Conservation (phyloP, 53 echinoderm and acorn worm genomes). For the Hippasteria phrygiana region DNA sequence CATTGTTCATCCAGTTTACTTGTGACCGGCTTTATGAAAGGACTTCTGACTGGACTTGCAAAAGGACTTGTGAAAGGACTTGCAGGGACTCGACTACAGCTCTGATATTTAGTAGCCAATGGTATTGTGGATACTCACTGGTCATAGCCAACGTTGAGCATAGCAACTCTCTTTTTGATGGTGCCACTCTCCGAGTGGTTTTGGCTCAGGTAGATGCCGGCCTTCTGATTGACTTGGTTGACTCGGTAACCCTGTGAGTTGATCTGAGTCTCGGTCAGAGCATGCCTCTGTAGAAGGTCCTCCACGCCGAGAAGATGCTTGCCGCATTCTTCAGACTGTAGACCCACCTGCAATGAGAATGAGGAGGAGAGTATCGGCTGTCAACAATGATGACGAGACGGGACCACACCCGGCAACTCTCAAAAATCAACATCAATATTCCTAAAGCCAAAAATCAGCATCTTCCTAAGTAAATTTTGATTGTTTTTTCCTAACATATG, state of each 20-base stretch:
- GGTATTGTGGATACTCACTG: no score
- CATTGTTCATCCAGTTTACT: no score
- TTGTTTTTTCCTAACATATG: no score
- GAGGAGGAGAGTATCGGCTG: not conserved
- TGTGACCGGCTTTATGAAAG: no score
- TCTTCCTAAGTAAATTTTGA: no score
- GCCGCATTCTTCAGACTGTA: conserved; percentile 86
- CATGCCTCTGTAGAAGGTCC: conserved; percentile 88
- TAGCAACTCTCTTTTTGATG: conserved; percentile 78
- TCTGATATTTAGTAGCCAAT: not conserved
- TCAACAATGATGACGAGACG: no score
- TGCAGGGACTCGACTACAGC: not conserved
- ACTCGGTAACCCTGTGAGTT: conserved; percentile 81
- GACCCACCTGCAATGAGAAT: conserved; percentile 66
- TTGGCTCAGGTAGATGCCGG: conserved; percentile 73
- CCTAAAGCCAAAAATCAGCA: no score
- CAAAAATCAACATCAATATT: no score
- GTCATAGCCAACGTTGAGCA: conserved; percentile 81
- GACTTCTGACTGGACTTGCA: no score
- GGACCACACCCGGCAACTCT: no score
- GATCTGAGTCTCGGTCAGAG: conserved; percentile 83
- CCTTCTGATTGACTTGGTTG: conserved; percentile 81
- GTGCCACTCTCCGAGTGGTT: conserved; percentile 78
- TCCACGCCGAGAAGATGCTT: conserved; percentile 95
- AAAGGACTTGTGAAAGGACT: no score